Evolutionary conservation across 2,113 vertebrate genomes (phyloP), one percentile per base, ranked within the genome.

Genomic region (Antidorcas marsupialis): DNA sequence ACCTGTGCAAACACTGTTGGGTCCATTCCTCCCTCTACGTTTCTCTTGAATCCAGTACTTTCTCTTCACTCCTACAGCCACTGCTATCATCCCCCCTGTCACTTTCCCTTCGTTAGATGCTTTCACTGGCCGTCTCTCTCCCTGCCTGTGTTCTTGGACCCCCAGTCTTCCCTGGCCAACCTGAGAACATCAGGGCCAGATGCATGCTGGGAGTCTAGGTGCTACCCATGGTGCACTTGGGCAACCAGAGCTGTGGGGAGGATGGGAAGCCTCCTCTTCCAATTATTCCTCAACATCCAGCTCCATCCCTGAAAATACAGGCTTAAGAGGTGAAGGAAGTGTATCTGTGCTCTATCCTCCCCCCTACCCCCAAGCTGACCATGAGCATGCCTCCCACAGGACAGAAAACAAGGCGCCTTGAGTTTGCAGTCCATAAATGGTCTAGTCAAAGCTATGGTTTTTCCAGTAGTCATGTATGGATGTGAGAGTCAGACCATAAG

Each of bases 391-490:
- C 25, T 81, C 52, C 43, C 28, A 16, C 1, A 1, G 81, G 39
- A 27, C 1, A 0, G 4, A 0, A 0, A 60, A 60, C 62, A n/a
- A 50, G 12, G 15, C 10, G 4, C 55, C 81, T 59, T 87, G 78
- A 93, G 27, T 28, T 33, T 86, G 21, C 50, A 43, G 57, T 86
- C 92, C 9, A 1, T 52, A 33, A 64, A 50, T 6, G 17, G 30
- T n/a, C 39, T 45, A 11, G 59, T 59, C 67, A 74, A 39, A 39
- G n/a, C 67, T 39, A 6, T 39, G n/a, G 19, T 74, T 74, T 71
- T 74, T 39, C n/a, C 67, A 71, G 10, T 74, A 23, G n/a, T 71
- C n/a, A 71, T 36, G n/a, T 39, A 74, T 74, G 2, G n/a, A 25
- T 74, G 10, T 71, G 67, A 71, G n/a, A 39, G 5, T 71, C 19